These are phyloP conservation scores for Acanthoscelides obtectus DNA, from an alignment of 2,888 invertebrate genomes.

Conservation along the genomic window DNA sequence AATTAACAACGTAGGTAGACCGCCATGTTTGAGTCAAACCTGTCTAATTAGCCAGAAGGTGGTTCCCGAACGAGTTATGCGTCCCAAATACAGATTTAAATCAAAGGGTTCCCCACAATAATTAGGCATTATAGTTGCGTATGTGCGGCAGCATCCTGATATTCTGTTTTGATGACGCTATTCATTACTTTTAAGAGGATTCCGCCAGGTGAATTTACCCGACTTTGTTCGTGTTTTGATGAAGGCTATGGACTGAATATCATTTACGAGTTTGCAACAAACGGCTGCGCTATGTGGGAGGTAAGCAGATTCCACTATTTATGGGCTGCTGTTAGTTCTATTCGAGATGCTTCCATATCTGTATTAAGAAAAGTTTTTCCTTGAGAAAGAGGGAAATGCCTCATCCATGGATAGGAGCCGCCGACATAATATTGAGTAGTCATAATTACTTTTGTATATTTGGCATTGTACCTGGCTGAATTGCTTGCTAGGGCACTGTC, in stretches of 20 bases:
- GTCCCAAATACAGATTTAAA: slow-evolving; percentile 1
- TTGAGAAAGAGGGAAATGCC: too few relatives aligned
- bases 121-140: slow-evolving; percentile 3
- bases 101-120: slow-evolving; percentile 3
- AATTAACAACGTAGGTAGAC: slow-evolving; percentile 1
- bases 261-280: not conserved
- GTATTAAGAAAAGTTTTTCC: too few relatives aligned
- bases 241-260: not conserved
- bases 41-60: slow-evolving; percentile 3
- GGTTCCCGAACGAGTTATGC: not conserved
- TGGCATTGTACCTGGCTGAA: too few relatives aligned
- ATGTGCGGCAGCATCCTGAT: not conserved
- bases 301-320: not conserved
- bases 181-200: slow-evolving; percentile 1
- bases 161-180: slow-evolving; percentile 3
- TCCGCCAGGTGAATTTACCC: slow-evolving; percentile 1
- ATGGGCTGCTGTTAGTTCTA: not conserved
- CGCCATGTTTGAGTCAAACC: slow-evolving; percentile 3
- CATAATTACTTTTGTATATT: too few relatives aligned
- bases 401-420: too few relatives aligned
- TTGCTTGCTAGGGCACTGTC: too few relatives aligned
- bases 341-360: too few relatives aligned
- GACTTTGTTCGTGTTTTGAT: not conserved
- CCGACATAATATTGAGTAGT: too few relatives aligned
- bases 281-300: not conserved